Conservation (phyloP, 2,888 invertebrate species). For the Heliconius erato region DNA sequence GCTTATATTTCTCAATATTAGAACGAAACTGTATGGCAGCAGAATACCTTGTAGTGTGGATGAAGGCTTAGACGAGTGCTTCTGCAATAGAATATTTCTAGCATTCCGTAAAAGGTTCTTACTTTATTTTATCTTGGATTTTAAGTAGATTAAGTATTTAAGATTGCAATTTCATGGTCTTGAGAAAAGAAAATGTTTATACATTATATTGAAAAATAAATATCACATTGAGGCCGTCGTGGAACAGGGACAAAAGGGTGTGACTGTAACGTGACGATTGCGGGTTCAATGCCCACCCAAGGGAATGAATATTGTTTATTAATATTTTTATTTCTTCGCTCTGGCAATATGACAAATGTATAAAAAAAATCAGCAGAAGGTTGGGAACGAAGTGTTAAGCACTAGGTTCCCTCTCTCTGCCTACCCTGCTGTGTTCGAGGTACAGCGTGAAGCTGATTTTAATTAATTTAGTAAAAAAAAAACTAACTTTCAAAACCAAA, state of each 20-base stretch:
- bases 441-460: not conserved
- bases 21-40: not conserved
- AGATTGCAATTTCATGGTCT: too few species aligned
- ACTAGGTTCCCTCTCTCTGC: not conserved
- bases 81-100: not conserved
- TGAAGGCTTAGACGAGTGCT: not conserved
- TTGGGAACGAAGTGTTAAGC: not conserved
- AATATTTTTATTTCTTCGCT: not conserved
- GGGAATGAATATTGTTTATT: too few species aligned
- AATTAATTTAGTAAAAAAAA: not conserved
- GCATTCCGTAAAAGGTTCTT: not conserved
- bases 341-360: not conserved
- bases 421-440: not conserved
- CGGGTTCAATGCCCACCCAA: too few species aligned
- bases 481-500: conserved; percentile 1
- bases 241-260: too few species aligned
- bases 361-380: not conserved
- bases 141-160: too few species aligned
- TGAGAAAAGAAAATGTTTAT: too few species aligned
- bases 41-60: not conserved
- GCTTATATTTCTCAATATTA: not conserved
- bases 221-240: too few species aligned
- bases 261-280: too few species aligned
- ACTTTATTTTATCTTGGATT: not conserved
- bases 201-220: too few species aligned